Conservation (phyloP, 2,888 invertebrate species). For the Cerceris ruficornis region DNA sequence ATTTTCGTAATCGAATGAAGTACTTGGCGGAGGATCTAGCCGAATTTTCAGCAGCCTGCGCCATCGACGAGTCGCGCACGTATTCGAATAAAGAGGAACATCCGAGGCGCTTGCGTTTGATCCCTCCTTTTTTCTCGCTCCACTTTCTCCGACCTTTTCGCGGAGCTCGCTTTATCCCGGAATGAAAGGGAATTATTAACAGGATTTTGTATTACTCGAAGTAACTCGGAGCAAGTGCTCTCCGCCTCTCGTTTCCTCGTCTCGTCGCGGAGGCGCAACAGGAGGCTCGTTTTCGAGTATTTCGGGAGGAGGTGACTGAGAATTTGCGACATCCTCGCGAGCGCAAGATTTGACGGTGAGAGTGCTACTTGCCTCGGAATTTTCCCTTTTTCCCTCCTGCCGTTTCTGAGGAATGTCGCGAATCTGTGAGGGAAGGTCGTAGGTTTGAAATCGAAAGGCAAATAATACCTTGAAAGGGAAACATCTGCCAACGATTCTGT, state of each 20-base stretch:
- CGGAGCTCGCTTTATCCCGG: not conserved
- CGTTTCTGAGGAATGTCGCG: no score
- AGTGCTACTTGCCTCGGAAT: no score
- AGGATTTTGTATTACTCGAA: conserved; percentile 31
- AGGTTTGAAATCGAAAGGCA: no score
- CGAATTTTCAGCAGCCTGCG: conserved; percentile 48
- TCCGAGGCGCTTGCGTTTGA: conserved; percentile 29
- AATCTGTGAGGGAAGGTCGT: no score
- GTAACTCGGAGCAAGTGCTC: not conserved
- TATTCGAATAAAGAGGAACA: conserved; percentile 41
- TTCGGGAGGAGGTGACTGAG: no score
- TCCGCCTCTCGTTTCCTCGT: not conserved
- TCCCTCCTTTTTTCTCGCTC: conserved; percentile 3
- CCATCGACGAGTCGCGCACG: conserved; percentile 12
- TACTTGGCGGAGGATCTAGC: conserved; percentile 61
- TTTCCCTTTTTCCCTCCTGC: no score
- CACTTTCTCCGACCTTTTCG: not conserved
- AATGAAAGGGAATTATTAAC: conserved; percentile 39
- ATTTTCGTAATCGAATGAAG: conserved; percentile 69
- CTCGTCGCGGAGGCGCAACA: not conserved
- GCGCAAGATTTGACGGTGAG: no score
- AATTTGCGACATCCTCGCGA: no score
- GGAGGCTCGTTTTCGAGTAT: no score
- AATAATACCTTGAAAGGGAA: no score
- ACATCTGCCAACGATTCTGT: no score